Evolutionary conservation across 2,888 invertebrate genomes (phyloP).

Genomic region (Phasia obesa): DNA sequence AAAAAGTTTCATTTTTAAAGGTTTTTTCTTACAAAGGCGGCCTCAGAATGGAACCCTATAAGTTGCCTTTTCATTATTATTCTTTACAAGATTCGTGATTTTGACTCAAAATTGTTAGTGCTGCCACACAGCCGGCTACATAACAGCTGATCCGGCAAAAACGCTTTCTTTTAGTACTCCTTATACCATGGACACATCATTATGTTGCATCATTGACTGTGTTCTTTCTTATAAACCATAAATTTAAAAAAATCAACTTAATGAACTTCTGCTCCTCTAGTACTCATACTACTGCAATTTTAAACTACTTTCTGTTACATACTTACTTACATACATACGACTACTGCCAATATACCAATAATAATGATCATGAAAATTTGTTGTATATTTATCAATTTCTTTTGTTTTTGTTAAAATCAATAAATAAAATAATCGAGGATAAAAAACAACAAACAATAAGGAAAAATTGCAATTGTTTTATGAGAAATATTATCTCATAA

Average conservation of each 20-base stretch:
- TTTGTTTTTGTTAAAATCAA: conserved; percentile 50
- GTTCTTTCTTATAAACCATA: conserved; percentile 39
- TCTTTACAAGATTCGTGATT: too few species aligned
- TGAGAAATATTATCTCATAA: conserved; percentile 60
- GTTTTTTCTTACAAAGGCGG: too few species aligned
- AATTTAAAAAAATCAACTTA: conserved; percentile 64
- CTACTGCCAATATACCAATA: conserved; percentile 25
- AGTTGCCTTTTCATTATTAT: too few species aligned
- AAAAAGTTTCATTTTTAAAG: too few species aligned
- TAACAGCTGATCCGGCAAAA: background rate
- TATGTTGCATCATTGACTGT: conserved; percentile 35
- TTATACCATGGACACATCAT: conserved; percentile 60
- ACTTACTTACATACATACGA: too few species aligned
- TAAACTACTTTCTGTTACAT: background rate
- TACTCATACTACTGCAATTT: background rate
- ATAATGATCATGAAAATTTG: conserved; percentile 60
- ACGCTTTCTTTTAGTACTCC: background rate
- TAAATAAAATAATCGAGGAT: conserved; percentile 38
- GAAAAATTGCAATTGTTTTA: conserved; percentile 66
- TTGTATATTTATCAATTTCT: conserved; percentile 45
- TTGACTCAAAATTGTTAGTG: too few species aligned
- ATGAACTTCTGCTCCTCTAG: conserved; percentile 51
- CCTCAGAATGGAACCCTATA: too few species aligned
- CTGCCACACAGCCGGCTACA: background rate
- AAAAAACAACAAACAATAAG: conserved; percentile 41